Percentiles rank a stretch among this genome's conserved stretches.
Evolutionary conservation across 2,113 vertebrate genomes (phyloP).

Genomic region (Bombycilla garrulus): DNA sequence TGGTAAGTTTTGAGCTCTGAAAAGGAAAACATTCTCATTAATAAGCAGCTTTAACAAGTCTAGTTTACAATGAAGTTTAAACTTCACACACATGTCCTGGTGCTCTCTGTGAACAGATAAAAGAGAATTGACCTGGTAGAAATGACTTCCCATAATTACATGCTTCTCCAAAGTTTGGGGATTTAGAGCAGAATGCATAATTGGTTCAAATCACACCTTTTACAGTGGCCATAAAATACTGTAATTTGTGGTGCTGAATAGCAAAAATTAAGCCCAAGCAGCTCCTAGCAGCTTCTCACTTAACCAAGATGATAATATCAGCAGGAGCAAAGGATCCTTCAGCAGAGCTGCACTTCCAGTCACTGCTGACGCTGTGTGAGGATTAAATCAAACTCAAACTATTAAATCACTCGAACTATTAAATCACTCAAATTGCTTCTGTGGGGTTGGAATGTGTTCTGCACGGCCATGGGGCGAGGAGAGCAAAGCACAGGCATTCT

Average conservation of each 20-base stretch:
- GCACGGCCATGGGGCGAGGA: background rate
- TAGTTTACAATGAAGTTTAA: background rate
- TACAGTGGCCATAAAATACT: background rate
- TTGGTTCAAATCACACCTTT: conserved; percentile 20
- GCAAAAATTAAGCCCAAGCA: conserved; percentile 1
- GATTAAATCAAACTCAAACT: background rate
- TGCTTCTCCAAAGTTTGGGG: background rate
- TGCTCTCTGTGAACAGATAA: background rate
- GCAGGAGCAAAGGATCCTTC: background rate
- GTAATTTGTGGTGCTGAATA: conserved; percentile 11
- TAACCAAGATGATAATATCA: background rate
- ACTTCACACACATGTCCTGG: background rate
- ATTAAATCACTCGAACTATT: background rate
- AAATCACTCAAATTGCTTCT: background rate
- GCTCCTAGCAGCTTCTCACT: background rate
- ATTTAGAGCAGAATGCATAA: background rate
- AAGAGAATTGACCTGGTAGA: background rate
- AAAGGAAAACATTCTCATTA: conserved; percentile 1
- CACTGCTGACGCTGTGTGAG: background rate
- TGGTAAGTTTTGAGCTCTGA: background rate
- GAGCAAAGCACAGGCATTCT: background rate
- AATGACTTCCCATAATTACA: background rate
- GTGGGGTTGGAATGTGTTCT: background rate
- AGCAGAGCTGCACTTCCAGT: background rate
- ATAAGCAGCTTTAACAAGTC: background rate